These are phyloP conservation scores for Sebastes umbrosus DNA, from an alignment of 2,797 vertebrate genomes.

Conservation along the genomic window DNA sequence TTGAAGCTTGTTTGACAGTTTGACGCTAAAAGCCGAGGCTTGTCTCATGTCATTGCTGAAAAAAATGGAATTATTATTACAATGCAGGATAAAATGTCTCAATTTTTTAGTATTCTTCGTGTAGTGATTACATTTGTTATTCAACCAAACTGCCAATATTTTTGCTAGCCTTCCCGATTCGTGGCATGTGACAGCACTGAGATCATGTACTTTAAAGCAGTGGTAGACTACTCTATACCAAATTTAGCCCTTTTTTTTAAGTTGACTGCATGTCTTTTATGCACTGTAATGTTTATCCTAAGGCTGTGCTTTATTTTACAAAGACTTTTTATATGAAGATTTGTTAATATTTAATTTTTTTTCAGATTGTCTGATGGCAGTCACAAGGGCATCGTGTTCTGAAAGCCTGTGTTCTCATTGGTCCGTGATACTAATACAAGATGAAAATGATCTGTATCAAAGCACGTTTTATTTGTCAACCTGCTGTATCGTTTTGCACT, in stretches of 20 bases:
- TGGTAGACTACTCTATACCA: background rate
- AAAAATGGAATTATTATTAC: conserved; percentile 28
- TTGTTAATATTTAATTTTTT: conserved; percentile 42
- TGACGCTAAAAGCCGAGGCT: conserved; percentile 28
- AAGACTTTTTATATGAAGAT: conserved; percentile 56
- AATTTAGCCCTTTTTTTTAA: conserved; percentile 34
- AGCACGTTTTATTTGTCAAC: conserved; percentile 80
- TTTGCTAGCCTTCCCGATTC: conserved; percentile 22
- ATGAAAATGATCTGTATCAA: conserved; percentile 68
- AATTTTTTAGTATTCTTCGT: conserved; percentile 44
- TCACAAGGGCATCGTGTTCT: conserved; percentile 32
- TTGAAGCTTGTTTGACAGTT: conserved; percentile 46
- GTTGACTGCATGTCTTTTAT: conserved; percentile 72
- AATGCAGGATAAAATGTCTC: conserved; percentile 36
- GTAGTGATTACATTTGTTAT: conserved; percentile 51
- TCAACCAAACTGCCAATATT: conserved; percentile 42
- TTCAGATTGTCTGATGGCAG: conserved; percentile 7
- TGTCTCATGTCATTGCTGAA: conserved; percentile 35
- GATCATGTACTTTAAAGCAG: conserved; percentile 14
- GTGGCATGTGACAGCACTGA: conserved; percentile 56
- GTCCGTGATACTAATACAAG: conserved; percentile 55
- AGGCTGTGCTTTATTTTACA: conserved; percentile 57
- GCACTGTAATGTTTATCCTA: conserved; percentile 54
- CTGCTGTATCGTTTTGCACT: conserved; percentile 84
- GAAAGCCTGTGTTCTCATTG: conserved; percentile 21